Percentiles rank a stretch among this genome's conserved stretches.
These are phyloP conservation scores for Cuculus canorus DNA, from an alignment of 2,797 vertebrate species.

Conservation along the genomic window DNA sequence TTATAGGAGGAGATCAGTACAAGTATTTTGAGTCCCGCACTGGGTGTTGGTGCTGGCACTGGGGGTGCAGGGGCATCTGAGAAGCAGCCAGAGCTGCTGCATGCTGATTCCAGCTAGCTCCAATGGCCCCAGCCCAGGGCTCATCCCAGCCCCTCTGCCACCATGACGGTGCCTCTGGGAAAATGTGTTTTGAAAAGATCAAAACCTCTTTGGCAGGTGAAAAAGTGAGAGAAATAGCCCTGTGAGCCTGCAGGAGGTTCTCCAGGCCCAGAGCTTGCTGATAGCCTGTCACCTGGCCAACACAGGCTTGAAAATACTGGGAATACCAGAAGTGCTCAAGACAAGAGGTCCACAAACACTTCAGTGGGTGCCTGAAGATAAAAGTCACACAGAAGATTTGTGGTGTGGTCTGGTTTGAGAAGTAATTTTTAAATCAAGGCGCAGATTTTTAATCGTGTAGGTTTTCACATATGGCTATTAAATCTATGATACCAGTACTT, in stretches of 20 bases:
- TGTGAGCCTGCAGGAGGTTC: neutral
- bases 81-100: neutral
- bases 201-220: neutral
- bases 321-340: fast-evolving
- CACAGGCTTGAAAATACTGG: neutral
- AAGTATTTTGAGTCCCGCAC: neutral
- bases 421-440: neutral
- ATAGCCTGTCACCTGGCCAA: neutral
- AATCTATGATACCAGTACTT: neutral
- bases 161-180: fast-evolving
- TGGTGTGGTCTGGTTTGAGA: neutral
- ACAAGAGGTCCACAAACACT: neutral
- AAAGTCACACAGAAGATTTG: fast-evolving
- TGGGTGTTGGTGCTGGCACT: fast-evolving
- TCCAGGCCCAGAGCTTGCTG: neutral
- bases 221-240: neutral
- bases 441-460: neutral
- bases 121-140: neutral
- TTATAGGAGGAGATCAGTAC: neutral
- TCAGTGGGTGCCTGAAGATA: neutral
- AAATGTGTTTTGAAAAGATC: too few relatives aligned
- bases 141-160: too few relatives aligned
- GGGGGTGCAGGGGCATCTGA: too few relatives aligned
- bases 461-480: neutral
- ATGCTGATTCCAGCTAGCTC: neutral